Conservation (phyloP, 2,113 vertebrate genomes). For the Calidris pugnax region DNA sequence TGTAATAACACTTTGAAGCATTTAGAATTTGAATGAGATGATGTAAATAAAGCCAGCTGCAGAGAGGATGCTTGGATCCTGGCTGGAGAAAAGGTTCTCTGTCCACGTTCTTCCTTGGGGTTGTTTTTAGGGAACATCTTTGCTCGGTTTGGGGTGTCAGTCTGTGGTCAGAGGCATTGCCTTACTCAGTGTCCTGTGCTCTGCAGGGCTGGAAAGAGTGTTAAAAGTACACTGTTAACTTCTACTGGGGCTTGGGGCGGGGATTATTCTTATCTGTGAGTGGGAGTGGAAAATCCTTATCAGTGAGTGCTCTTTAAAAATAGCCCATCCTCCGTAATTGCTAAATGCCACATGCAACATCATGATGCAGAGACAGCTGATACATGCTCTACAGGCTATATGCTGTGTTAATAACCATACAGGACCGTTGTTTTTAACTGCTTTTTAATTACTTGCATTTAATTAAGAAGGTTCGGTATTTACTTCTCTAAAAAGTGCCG, state of each 20-base stretch:
- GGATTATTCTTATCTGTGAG: slow-evolving; percentile 1
- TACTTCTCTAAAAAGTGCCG: neutral
- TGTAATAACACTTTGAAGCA: slow-evolving; percentile 54
- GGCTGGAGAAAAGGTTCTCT: neutral
- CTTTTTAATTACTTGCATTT: slow-evolving; percentile 22
- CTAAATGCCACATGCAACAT: neutral
- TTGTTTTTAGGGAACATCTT: neutral
- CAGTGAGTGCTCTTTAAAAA: slow-evolving; percentile 16
- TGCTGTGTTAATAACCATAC: neutral
- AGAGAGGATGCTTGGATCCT: neutral
- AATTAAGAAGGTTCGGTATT: neutral
- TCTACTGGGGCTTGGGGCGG: fast-evolving
- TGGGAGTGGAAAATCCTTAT: slow-evolving; percentile 25
- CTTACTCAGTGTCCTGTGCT: neutral
- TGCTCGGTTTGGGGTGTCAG: neutral
- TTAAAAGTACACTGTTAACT: neutral
- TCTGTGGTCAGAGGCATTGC: neutral
- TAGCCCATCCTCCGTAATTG: neutral
- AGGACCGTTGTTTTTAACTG: neutral
- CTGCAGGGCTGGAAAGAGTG: neutral
- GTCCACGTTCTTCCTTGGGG: neutral
- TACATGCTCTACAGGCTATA: neutral
- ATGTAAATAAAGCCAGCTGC: slow-evolving; percentile 33
- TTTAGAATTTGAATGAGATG: slow-evolving; percentile 62
- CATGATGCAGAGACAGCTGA: neutral